These are phyloP conservation scores for Gouania willdenowi DNA, from an alignment of 2,797 vertebrate genomes.

Conservation along the genomic window DNA sequence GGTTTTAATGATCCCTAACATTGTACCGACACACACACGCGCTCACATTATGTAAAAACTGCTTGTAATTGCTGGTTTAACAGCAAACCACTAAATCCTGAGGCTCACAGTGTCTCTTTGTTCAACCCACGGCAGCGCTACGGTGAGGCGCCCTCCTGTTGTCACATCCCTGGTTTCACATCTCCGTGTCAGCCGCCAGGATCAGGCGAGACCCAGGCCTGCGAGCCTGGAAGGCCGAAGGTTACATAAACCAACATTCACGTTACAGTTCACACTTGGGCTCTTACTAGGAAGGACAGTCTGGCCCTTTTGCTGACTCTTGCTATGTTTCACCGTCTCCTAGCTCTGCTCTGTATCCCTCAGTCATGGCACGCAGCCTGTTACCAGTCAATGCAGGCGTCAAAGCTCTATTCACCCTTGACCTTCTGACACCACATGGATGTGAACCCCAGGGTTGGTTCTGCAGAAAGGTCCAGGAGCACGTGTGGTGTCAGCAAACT, in stretches of 20 bases:
- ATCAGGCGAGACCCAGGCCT: conserved; percentile 69
- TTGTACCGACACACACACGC: too few relatives aligned
- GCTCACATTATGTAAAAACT: conserved; percentile 2
- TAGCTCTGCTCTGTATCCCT: conserved; percentile 4
- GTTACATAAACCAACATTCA: conserved; percentile 80
- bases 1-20: conserved; percentile 23
- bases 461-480: not conserved
- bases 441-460: conserved; percentile 18
- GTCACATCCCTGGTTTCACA: conserved; percentile 69
- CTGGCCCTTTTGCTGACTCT: conserved; percentile 21
- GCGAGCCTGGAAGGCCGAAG: conserved; percentile 66
- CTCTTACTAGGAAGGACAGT: conserved; percentile 67
- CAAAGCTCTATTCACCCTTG: conserved; percentile 51
- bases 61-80: conserved; percentile 61
- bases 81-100: conserved; percentile 61
- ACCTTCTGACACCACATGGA: conserved; percentile 40
- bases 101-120: conserved; percentile 74
- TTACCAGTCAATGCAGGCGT: conserved; percentile 51
- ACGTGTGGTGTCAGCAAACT: conserved; percentile 1
- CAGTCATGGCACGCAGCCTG: conserved; percentile 14
- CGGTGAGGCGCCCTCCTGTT: conserved; percentile 47
- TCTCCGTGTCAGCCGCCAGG: conserved; percentile 66
- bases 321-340: conserved; percentile 2
- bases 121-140: conserved; percentile 46
- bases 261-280: conserved; percentile 70